Evolutionary conservation across 2,888 invertebrate species (phyloP), one percentile per base, ranked within the genome.

Genomic region (Pammene aurita): DNA sequence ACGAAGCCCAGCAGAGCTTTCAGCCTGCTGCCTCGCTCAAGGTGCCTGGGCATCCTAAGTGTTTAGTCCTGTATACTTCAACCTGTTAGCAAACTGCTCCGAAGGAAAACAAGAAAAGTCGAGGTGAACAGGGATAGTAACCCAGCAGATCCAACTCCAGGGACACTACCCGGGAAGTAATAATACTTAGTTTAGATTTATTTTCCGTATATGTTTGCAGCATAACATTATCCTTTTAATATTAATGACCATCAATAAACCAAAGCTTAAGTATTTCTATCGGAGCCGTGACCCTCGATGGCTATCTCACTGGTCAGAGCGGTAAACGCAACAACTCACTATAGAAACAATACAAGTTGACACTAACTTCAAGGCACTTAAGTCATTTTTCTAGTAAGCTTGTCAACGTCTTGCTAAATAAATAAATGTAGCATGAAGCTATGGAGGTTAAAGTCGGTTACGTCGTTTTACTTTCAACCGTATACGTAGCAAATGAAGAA

Each of bases 271-370:
- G 61, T 50, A 56, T 56, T 57, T 68, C 67, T 63, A 68, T 68
- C 63, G 35, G 52, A 48, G 63, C 62, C 67, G 63, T 68, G 67
- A 67, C 61, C 67, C 52, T 10, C 18, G 67, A 68, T 68, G 50
- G 67, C 67, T 57, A 68, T 68, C 67, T 16, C 42, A 6, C 35
- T 57, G 56, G 16, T n/a, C 54, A 57, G 50, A 18, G 16, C 50
- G 48, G 48, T 48, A 14, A 60, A 26, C 16, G 18, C 16, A 41
- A 50, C 38, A 11, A 34, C 0, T 26, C 44, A 46, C 26, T 11
- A n/a, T 38, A 7, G 16, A 18, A 50, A 61, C 18, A 16, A 0
- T 18, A 50, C 18, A 13, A 35, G 18, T 18, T 16, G 13, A 48
- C 50, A 50, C 13, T 10, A 48, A 50, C 18, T 18, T 13, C 9